Conservation (phyloP, 2,888 invertebrate genomes). For the Frankliniella intonsa region DNA sequence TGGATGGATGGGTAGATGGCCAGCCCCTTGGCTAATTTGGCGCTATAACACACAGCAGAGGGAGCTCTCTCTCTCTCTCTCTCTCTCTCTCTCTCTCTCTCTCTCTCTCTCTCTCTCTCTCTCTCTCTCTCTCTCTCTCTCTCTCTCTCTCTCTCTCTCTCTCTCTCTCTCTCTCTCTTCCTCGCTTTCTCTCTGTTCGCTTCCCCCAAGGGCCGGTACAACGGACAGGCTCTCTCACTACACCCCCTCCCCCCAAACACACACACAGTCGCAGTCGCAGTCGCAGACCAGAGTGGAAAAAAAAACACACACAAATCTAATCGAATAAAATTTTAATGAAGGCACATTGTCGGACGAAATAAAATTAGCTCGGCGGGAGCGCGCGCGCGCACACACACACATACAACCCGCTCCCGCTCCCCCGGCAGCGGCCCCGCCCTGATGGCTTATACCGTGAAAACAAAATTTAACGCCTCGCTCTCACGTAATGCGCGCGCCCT, state of each 20-base stretch:
- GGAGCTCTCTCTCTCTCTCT: no score
- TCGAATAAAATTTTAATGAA: constrained; percentile 23
- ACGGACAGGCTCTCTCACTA: no score
- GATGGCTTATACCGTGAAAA: constrained; percentile 3
- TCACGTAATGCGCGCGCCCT: neutral
- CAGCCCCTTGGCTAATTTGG: no score
- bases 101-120: no score
- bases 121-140: no score
- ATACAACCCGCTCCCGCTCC: neutral
- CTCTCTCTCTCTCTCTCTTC: no score
- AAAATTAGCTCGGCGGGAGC: neutral
- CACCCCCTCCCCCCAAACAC: neutral
- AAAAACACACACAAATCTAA: constrained; percentile 8
- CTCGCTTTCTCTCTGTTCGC: no score
- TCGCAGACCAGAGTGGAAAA: neutral
- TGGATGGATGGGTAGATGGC: no score
- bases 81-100: no score
- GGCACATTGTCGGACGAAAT: constrained; percentile 11
- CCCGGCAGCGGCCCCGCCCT: neutral
- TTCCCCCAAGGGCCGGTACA: no score
- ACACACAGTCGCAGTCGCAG: neutral
- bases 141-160: no score
- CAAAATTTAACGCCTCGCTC: neutral
- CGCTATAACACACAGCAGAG: no score
- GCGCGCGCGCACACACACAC: neutral